Percentiles rank a stretch among this genome's conserved stretches.
phyloP scores from a whole-genome alignment of 2,113 vertebrate species.

The Aphelocoma coerulescens region DNA sequence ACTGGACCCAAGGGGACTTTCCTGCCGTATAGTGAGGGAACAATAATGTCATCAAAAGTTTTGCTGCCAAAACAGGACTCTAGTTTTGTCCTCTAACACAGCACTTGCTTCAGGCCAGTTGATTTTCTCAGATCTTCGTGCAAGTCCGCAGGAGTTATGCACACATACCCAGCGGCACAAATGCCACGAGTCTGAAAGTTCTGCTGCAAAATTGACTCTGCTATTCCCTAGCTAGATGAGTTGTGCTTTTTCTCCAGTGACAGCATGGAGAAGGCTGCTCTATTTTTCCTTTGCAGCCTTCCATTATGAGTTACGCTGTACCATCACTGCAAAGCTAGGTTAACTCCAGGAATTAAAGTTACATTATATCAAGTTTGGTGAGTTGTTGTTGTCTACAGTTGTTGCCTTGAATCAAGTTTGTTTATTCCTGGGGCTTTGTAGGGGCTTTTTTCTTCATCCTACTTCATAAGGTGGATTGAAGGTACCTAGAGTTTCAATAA shows the following conservation, averaged over 20 bases:
- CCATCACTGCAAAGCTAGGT: neutral
- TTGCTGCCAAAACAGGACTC: neutral
- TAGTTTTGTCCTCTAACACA: neutral
- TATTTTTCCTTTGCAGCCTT: neutral
- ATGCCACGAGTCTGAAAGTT: neutral
- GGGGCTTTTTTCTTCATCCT: neutral
- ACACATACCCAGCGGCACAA: neutral
- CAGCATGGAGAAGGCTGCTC: neutral
- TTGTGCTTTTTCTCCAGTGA: neutral
- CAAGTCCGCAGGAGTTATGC: neutral
- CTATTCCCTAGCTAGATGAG: neutral
- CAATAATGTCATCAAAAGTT: conserved; percentile 33
- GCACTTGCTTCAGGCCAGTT: conserved; percentile 3
- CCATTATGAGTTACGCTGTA: neutral
- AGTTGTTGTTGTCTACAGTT: neutral
- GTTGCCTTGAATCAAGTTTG: neutral
- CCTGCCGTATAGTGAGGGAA: neutral
- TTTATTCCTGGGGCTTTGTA: neutral
- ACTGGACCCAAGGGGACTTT: neutral
- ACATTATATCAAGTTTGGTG: neutral
- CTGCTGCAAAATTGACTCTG: neutral
- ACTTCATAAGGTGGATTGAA: neutral
- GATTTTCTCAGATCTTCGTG: neutral
- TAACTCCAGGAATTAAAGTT: neutral
- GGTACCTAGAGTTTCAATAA: neutral